Conservation (phyloP, 2,888 invertebrate species). For the Escarpia spicata region DNA sequence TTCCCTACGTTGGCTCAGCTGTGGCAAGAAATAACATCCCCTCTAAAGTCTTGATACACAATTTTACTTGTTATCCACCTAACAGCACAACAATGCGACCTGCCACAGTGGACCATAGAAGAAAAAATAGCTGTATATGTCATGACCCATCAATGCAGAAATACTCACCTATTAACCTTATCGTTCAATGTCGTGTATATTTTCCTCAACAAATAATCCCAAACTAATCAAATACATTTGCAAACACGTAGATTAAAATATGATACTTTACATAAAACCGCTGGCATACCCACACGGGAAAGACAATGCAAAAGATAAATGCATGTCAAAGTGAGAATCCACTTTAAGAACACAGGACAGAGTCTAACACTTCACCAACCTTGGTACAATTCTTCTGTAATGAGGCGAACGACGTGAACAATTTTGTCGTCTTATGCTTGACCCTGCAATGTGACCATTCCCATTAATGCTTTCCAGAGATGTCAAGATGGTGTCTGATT, state of each 20-base stretch:
- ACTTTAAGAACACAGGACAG: neutral
- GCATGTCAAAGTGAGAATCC: neutral
- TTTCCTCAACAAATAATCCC: no score
- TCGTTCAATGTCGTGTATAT: no score
- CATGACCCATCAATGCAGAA: no score
- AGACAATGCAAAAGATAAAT: neutral
- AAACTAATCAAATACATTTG: no score
- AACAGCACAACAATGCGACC: no score
- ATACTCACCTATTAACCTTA: no score
- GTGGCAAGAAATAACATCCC: conserved; percentile 32
- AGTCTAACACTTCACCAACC: conserved; percentile 66
- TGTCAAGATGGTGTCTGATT: neutral
- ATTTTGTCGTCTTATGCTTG: conserved; percentile 90
- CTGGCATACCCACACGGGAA: neutral
- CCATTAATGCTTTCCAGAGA: neutral
- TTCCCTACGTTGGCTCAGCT: conserved; percentile 87
- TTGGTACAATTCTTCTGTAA: conserved; percentile 97
- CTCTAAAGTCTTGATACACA: conserved; percentile 17
- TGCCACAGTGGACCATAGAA: no score
- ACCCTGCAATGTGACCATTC: conserved; percentile 71
- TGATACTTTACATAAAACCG: no score
- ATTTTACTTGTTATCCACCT: neutral
- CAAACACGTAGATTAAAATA: no score
- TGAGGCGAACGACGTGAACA: conserved; percentile 94
- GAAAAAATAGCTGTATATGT: no score